Conservation (phyloP, 2,888 invertebrate species). For the Drosophila tripunctata region DNA sequence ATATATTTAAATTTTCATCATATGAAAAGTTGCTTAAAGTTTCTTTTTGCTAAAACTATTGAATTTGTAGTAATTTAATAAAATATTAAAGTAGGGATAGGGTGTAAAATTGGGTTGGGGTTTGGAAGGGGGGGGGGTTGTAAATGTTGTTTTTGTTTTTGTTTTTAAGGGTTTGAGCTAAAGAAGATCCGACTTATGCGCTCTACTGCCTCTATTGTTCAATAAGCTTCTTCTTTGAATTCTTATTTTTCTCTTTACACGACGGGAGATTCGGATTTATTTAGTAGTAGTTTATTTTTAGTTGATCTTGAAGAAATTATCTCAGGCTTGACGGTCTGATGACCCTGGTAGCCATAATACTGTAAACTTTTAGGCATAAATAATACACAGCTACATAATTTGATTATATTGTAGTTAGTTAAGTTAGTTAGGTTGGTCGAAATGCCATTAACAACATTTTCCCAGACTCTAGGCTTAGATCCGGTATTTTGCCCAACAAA, state of each 20-base stretch:
- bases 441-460: constrained; percentile 23
- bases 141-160: too few species aligned
- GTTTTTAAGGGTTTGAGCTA: background rate
- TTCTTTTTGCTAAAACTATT: too few species aligned
- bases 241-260: too few species aligned
- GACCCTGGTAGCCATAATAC: constrained; percentile 3
- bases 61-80: too few species aligned
- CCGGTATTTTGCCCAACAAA: constrained; percentile 14
- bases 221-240: background rate
- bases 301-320: constrained; percentile 24
- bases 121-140: too few species aligned
- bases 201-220: constrained; percentile 5
- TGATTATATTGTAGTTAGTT: constrained; percentile 25
- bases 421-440: background rate
- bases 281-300: background rate
- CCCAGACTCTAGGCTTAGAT: constrained; percentile 29
- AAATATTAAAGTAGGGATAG: too few species aligned
- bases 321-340: constrained; percentile 24
- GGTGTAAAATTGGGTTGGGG: too few species aligned
- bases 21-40: too few species aligned
- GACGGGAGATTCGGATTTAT: background rate
- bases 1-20: too few species aligned
- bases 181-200: background rate
- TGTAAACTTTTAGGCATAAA: constrained; percentile 15
- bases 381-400: constrained; percentile 46